Conservation (phyloP, 2,113 vertebrate species). For the Callipepla californica region DNA sequence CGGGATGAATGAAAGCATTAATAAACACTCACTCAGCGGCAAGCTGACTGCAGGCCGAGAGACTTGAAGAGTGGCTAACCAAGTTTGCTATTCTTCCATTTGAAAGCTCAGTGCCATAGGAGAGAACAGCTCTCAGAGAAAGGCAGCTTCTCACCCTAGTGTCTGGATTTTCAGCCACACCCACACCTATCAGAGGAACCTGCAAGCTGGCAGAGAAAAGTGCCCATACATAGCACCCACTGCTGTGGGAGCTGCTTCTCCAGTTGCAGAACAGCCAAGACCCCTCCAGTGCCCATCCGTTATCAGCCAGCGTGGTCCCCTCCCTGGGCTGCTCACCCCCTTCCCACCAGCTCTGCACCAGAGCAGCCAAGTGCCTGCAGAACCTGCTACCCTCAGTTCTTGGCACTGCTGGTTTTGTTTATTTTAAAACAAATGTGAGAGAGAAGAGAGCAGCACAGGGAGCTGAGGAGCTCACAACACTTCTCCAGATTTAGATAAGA, state of each 20-base stretch:
- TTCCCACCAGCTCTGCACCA: neutral
- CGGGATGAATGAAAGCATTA: neutral
- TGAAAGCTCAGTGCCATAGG: neutral
- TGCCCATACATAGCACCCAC: neutral
- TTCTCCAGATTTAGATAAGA: neutral
- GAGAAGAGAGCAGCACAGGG: neutral
- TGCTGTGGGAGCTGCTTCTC: neutral
- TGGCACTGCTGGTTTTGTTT: neutral
- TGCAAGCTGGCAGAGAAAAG: neutral
- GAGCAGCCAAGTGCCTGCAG: neutral
- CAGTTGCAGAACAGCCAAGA: neutral
- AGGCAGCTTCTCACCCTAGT: neutral
- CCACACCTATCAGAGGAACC: accelerated
- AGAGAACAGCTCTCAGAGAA: neutral
- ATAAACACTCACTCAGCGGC: neutral
- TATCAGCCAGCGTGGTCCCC: neutral
- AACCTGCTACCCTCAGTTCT: neutral
- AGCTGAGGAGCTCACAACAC: neutral
- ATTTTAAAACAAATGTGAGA: conserved; percentile 33
- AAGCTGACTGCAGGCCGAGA: neutral
- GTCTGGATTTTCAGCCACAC: neutral
- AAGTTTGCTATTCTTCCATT: conserved; percentile 9
- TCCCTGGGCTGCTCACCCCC: neutral
- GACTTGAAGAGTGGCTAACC: neutral
- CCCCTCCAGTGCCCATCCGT: neutral